A percentile compares a stretch with the other conserved stretches of the same genome.
These are phyloP conservation scores for Nasonia longicornis DNA, from an alignment of 1,140 invertebrate species.

Conservation along the genomic window DNA sequence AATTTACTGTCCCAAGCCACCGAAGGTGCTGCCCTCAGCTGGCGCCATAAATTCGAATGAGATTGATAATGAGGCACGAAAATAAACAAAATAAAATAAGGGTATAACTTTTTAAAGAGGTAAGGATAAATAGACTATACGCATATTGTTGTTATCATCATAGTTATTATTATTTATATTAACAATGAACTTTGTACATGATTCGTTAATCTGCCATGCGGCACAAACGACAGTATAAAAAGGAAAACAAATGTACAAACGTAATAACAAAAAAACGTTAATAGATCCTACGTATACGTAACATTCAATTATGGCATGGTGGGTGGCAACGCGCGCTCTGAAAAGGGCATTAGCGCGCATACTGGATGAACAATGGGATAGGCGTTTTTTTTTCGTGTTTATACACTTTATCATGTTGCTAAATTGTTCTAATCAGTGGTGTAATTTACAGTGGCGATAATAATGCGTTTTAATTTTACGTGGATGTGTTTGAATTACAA, in stretches of 20 bases:
- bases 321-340: conserved; percentile 19
- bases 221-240: conserved; percentile 58
- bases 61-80: too few relatives aligned
- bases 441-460: conserved; percentile 4
- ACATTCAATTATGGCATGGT: conserved; percentile 45
- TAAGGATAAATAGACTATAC: too few relatives aligned
- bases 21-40: too few relatives aligned
- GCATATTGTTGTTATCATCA: conserved; percentile 40
- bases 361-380: conserved; percentile 25
- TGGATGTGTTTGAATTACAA: neutral
- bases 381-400: neutral
- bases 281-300: conserved; percentile 37
- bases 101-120: too few relatives aligned
- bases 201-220: conserved; percentile 54
- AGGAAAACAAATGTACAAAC: conserved; percentile 53
- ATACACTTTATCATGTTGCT: conserved; percentile 17
- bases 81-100: too few relatives aligned
- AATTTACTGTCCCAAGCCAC: too few relatives aligned
- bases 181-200: conserved; percentile 65
- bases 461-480: neutral
- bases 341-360: conserved; percentile 21
- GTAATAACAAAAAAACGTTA: conserved; percentile 43
- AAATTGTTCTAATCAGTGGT: neutral
- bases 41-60: too few relatives aligned
- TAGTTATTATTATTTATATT: conserved; percentile 51